These are phyloP conservation scores for Platyrinchus mystaceus DNA, from an alignment of 2,797 vertebrate genomes.

Conservation along the genomic window DNA sequence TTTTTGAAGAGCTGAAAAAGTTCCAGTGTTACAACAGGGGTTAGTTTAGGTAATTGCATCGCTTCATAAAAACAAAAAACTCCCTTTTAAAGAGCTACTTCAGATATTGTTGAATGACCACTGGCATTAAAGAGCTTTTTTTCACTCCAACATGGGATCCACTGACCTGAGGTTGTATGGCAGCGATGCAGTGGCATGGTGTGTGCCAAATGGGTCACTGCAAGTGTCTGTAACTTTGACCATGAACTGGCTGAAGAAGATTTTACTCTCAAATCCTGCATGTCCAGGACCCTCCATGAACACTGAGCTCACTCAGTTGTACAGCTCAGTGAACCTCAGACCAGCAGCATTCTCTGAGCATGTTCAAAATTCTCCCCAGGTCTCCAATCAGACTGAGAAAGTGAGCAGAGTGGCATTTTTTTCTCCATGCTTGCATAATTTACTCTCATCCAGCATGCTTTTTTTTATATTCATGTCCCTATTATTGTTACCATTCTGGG, in stretches of 20 bases:
- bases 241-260: neutral
- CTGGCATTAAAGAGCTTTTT: neutral
- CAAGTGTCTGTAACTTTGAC: neutral
- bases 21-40: neutral
- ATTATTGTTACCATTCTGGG: neutral
- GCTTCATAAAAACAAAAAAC: neutral
- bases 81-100: neutral
- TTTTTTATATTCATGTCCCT: neutral
- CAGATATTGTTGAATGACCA: neutral
- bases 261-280: neutral
- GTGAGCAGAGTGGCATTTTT: neutral
- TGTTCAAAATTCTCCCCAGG: neutral
- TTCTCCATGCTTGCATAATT: neutral
- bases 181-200: neutral
- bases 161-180: neutral
- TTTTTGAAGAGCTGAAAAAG: neutral
- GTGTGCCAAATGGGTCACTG: neutral
- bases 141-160: neutral
- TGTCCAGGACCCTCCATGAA: neutral
- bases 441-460: neutral
- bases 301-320: neutral
- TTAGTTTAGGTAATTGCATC: neutral
- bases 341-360: neutral
- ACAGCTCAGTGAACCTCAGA: neutral
- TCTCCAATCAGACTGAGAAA: neutral